These are phyloP conservation scores for Pteronura brasiliensis DNA, from an alignment of 2,113 vertebrate species.

Conservation along the genomic window DNA sequence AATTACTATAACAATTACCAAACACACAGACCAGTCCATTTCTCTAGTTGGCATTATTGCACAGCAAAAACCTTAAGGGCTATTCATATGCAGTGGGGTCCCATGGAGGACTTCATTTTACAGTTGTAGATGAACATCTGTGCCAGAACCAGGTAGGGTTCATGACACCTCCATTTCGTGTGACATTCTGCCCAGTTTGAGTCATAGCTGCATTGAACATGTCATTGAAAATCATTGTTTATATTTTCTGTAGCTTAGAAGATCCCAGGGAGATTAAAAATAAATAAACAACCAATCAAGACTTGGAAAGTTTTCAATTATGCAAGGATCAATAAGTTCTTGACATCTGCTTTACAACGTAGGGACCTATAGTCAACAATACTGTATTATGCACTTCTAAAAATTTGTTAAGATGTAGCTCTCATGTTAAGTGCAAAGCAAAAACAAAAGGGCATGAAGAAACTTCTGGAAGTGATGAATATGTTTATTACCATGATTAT, in stretches of 20 bases:
- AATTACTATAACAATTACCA: not conserved
- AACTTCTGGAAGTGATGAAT: not conserved
- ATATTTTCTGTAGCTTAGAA: conserved; percentile 40
- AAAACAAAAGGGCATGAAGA: not conserved
- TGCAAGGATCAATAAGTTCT: not conserved
- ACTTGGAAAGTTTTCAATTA: conserved; percentile 20
- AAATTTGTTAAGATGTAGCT: not conserved
- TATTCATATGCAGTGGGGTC: not conserved
- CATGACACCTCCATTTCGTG: conserved; percentile 38
- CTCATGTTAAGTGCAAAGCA: not conserved
- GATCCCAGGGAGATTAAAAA: conserved; percentile 19
- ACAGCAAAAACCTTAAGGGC: not conserved
- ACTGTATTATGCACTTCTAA: not conserved
- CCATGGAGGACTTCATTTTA: not conserved
- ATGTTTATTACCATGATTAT: not conserved
- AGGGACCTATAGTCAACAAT: no score
- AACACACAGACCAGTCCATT: not conserved
- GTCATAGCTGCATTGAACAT: not conserved
- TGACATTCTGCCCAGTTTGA: conserved; percentile 16
- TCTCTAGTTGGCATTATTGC: not conserved
- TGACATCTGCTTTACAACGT: not conserved
- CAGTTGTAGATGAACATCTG: conserved; percentile 34
- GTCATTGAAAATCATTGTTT: conserved; percentile 8
- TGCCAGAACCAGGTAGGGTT: not conserved
- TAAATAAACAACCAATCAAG: conserved; percentile 35